Conservation (phyloP, 2,113 vertebrate genomes). For the Benitochromis conjunctus region DNA sequence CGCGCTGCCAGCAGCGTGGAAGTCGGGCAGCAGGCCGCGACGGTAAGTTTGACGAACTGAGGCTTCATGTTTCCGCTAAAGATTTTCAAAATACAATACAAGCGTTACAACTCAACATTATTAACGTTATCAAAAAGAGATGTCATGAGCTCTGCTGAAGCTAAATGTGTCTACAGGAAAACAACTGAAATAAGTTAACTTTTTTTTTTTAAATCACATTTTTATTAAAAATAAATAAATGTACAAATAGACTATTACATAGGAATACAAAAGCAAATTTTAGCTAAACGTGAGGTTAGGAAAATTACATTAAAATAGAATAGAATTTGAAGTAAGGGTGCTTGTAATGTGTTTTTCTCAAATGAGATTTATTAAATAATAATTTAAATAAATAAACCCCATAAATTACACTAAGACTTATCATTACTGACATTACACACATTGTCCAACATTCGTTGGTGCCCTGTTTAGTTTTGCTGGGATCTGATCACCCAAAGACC, state of each 20-base stretch:
- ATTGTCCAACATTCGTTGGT: background rate
- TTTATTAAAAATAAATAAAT: background rate
- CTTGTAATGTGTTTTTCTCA: background rate
- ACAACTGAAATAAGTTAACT: too few relatives aligned
- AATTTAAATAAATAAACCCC: background rate
- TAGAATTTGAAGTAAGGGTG: background rate
- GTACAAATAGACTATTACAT: background rate
- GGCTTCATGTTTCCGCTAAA: background rate
- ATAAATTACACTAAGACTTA: background rate
- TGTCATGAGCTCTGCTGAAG: background rate
- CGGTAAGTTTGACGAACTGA: background rate
- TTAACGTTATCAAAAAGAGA: background rate
- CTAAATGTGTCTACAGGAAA: background rate
- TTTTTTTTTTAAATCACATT: background rate
- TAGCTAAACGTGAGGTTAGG: background rate
- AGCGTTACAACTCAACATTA: background rate
- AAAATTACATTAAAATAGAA: background rate
- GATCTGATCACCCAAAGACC: background rate
- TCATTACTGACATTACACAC: background rate
- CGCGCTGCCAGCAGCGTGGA: slow-evolving; percentile 47
- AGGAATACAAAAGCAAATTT: background rate
- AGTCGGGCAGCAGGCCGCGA: background rate
- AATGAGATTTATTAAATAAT: background rate
- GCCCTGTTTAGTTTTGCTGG: background rate
- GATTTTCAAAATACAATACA: slow-evolving; percentile 25